A percentile compares a stretch with the other conserved stretches of the same genome.
Evolutionary conservation across 2,888 invertebrate genomes (phyloP).

Genomic region (Leptinotarsa haldemani): DNA sequence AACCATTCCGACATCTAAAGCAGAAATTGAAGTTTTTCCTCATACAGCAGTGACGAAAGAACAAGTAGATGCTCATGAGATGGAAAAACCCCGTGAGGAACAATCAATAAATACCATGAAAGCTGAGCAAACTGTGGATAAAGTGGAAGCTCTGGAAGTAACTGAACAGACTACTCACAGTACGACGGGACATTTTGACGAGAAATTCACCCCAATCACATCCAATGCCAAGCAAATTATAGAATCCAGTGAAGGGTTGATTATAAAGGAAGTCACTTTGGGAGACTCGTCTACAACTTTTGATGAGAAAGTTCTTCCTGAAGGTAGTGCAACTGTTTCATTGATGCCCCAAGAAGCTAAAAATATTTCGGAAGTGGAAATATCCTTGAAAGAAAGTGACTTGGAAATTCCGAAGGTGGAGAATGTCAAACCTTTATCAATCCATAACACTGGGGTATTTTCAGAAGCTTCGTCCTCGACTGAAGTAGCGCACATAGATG

Average conservation of each 20-base stretch:
- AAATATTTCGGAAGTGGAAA: conserved; percentile 73
- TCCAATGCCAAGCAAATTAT: conserved; percentile 66
- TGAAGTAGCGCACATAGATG: conserved; percentile 41
- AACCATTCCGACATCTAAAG: conserved; percentile 52
- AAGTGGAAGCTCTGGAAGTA: conserved; percentile 69
- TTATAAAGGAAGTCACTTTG: conserved; percentile 65
- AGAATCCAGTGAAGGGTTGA: conserved; percentile 66
- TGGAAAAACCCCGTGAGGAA: conserved; percentile 59
- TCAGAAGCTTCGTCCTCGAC: conserved; percentile 45
- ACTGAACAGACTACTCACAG: conserved; percentile 69
- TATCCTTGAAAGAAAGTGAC: conserved; percentile 72
- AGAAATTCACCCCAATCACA: conserved; percentile 63
- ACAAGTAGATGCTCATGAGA: conserved; percentile 64
- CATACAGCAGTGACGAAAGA: conserved; percentile 63
- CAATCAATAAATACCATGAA: conserved; percentile 49
- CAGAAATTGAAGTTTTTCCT: conserved; percentile 64
- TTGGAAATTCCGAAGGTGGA: conserved; percentile 54
- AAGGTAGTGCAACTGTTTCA: conserved; percentile 66
- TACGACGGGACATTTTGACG: conserved; percentile 66
- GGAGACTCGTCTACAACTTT: conserved; percentile 55
- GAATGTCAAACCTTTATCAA: conserved; percentile 39
- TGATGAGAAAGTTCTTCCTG: conserved; percentile 60
- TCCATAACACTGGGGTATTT: conserved; percentile 43
- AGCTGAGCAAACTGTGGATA: conserved; percentile 62
- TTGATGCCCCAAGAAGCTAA: conserved; percentile 75